These are phyloP conservation scores for Drosophila dives DNA, from an alignment of 2,888 invertebrate genomes.

Conservation along the genomic window DNA sequence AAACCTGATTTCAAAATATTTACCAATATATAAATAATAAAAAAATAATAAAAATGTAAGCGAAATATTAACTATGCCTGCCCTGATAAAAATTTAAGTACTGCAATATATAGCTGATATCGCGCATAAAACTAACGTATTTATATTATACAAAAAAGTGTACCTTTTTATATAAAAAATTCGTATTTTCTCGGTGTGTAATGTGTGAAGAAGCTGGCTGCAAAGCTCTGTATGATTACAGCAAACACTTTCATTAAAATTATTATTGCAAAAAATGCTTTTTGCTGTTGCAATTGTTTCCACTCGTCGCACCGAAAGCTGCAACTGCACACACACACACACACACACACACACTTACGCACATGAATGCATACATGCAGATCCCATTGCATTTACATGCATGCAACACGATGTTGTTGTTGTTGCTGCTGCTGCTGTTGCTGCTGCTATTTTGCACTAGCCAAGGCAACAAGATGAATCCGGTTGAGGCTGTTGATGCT, in stretches of 20 bases:
- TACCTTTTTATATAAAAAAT: neutral
- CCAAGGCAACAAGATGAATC: slow-evolving; percentile 73
- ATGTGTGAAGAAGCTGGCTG: slow-evolving; percentile 11
- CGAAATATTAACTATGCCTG: too few species aligned
- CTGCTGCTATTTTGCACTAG: slow-evolving; percentile 44
- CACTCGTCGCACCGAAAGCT: slow-evolving; percentile 60
- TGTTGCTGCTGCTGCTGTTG: neutral
- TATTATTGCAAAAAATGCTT: slow-evolving; percentile 73
- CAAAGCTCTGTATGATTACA: slow-evolving; percentile 62
- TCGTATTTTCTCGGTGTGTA: slow-evolving; percentile 13
- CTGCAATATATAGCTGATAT: neutral
- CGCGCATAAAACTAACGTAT: neutral
- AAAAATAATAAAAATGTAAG: too few species aligned
- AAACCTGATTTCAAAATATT: too few species aligned
- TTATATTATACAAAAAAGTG: neutral
- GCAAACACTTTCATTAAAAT: slow-evolving; percentile 81
- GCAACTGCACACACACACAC: slow-evolving; percentile 53
- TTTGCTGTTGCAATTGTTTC: slow-evolving; percentile 76
- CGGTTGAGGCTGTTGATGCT: slow-evolving; percentile 50
- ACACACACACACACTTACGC: neutral
- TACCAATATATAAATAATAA: too few species aligned
- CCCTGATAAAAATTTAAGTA: neutral
- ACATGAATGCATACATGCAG: slow-evolving; percentile 7
- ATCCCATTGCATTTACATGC: slow-evolving; percentile 58
- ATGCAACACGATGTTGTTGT: slow-evolving; percentile 1